A percentile compares a stretch with the other conserved stretches of the same genome.
Evolutionary conservation across 2,888 invertebrate species (phyloP).

Genomic region (Drosophila pseudotalamancana): DNA sequence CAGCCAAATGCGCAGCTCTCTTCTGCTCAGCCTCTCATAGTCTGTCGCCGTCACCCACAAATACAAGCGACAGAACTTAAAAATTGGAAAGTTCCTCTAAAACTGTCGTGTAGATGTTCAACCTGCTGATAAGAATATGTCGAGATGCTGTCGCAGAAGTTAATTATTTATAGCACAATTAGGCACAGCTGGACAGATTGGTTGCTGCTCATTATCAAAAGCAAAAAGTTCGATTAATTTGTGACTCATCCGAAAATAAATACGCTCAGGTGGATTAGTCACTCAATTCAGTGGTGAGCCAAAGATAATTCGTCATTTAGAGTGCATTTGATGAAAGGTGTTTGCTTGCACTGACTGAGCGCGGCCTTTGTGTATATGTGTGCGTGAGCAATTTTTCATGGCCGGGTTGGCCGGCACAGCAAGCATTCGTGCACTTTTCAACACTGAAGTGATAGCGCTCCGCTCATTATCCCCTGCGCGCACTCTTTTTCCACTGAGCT

Average conservation of each 20-base stretch:
- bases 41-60: conserved; percentile 13
- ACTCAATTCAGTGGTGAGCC: conserved; percentile 31
- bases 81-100: conserved; percentile 2
- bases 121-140: conserved; percentile 29
- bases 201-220: conserved; percentile 20
- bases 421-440: conserved; percentile 26
- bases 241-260: conserved; percentile 39
- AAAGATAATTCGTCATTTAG: conserved; percentile 38
- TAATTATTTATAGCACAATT: conserved; percentile 47
- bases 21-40: conserved; percentile 16
- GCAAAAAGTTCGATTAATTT: conserved; percentile 18
- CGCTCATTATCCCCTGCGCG: conserved; percentile 12
- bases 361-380: conserved; percentile 1
- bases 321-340: conserved; percentile 52
- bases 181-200: conserved; percentile 33
- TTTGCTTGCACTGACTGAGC: conserved; percentile 37
- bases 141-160: conserved; percentile 20
- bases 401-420: conserved; percentile 32
- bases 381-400: conserved; percentile 13
- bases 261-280: conserved; percentile 48
- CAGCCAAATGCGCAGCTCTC: conserved; percentile 7
- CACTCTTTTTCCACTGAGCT: conserved; percentile 20
- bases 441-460: conserved; percentile 40
- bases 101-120: conserved; percentile 14
- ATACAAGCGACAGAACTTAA: conserved; percentile 2